Conservation (phyloP, 2,888 invertebrate genomes). For the Synanthedon vespiformis region DNA sequence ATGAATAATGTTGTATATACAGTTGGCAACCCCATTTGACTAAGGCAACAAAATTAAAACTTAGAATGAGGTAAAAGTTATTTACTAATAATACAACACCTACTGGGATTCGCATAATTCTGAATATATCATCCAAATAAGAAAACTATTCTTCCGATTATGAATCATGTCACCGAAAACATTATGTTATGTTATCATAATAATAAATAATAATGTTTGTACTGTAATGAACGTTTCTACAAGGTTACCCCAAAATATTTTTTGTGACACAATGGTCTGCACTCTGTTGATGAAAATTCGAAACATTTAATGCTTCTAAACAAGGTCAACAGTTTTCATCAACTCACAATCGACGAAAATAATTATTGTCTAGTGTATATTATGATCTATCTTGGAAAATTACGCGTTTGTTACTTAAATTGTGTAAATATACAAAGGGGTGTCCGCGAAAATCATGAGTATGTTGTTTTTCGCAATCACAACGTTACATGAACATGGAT, state of each 20-base stretch:
- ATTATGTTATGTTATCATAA: too few species aligned
- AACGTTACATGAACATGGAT: conserved; percentile 72
- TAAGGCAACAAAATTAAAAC: too few species aligned
- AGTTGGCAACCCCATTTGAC: too few species aligned
- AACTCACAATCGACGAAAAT: conserved; percentile 60
- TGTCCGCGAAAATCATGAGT: conserved; percentile 66
- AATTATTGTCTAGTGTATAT: conserved; percentile 55
- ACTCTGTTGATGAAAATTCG: conserved; percentile 71
- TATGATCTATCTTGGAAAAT: conserved; percentile 43
- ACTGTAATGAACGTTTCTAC: conserved; percentile 8
- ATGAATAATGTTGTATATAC: too few species aligned
- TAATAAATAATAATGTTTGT: too few species aligned
- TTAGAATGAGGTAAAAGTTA: too few species aligned
- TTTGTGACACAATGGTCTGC: conserved; percentile 60
- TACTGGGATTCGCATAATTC: too few species aligned
- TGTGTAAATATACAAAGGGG: conserved; percentile 48
- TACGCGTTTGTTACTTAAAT: conserved; percentile 36
- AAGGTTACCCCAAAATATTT: conserved; percentile 42
- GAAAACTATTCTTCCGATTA: too few species aligned
- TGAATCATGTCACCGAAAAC: too few species aligned
- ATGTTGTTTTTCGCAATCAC: conserved; percentile 71
- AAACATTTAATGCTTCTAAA: conserved; percentile 70
- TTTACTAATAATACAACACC: too few species aligned
- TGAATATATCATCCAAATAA: too few species aligned
- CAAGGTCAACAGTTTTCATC: conserved; percentile 72